Conservation (phyloP, 1,140 invertebrate species). For the Chelonus insularis region DNA sequence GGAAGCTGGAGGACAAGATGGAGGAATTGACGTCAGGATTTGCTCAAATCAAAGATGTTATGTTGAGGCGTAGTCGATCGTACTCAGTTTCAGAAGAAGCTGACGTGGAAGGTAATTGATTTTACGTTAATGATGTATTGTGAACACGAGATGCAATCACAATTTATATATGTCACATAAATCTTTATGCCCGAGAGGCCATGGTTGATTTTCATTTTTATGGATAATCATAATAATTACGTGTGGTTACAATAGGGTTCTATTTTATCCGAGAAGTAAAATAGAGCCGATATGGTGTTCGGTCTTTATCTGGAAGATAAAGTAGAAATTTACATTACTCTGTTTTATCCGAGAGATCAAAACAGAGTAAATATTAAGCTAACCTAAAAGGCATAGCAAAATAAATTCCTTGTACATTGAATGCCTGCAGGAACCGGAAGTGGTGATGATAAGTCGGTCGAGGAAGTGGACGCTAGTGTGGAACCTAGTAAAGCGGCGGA, state of each 20-base stretch:
- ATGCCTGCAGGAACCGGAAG: neutral
- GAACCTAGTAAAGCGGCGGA: neutral
- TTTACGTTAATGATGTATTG: neutral
- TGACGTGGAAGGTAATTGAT: neutral
- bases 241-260: neutral
- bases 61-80: neutral
- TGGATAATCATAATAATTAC: neutral
- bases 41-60: neutral
- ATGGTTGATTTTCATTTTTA: neutral
- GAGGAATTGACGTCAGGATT: neutral
- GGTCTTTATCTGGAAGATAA: neutral
- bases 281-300: neutral
- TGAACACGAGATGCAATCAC: slow-evolving; percentile 8
- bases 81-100: neutral
- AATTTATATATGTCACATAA: neutral
- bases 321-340: neutral
- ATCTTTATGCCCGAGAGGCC: neutral
- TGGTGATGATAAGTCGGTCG: neutral
- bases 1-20: neutral
- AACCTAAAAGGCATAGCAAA: slow-evolving; percentile 1
- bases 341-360: neutral
- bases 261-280: slow-evolving; percentile 2
- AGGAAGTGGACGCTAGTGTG: neutral
- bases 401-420: neutral
- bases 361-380: neutral